These are phyloP conservation scores for Eutolmus rufibarbis DNA, from an alignment of 2,888 invertebrate species.

Conservation along the genomic window DNA sequence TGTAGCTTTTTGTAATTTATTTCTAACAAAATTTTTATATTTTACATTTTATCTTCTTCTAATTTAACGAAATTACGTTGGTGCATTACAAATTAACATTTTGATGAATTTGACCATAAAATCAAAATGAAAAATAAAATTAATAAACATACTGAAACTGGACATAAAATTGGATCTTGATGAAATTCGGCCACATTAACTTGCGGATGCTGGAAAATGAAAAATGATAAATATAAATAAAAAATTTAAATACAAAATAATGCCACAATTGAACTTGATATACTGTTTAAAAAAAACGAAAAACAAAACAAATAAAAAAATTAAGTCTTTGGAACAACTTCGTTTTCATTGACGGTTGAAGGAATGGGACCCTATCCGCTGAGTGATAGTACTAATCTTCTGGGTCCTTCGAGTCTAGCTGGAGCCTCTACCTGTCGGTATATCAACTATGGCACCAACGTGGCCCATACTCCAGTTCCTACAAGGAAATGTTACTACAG, in stretches of 20 bases:
- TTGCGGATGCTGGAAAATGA: background rate
- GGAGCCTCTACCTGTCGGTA: constrained; percentile 58
- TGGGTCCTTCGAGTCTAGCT: constrained; percentile 61
- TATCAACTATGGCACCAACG: constrained; percentile 63
- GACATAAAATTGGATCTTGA: background rate
- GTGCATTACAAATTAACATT: constrained; percentile 21
- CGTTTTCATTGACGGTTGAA: constrained; percentile 64
- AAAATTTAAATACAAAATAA: constrained; percentile 41
- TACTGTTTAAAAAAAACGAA: constrained; percentile 49
- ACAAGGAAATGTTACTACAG: constrained; percentile 60
- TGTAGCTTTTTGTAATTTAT: constrained; percentile 20
- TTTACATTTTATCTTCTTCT: constrained; percentile 9
- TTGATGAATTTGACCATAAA: constrained; percentile 43
- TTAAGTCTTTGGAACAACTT: constrained; percentile 63
- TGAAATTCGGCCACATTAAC: background rate
- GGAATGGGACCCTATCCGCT: constrained; percentile 64
- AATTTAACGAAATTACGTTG: constrained; percentile 16
- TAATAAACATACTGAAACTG: constrained; percentile 36
- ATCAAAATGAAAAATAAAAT: constrained; percentile 31
- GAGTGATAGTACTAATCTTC: constrained; percentile 61
- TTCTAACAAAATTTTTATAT: constrained; percentile 34
- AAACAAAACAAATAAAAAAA: constrained; percentile 50
- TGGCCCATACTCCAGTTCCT: constrained; percentile 60
- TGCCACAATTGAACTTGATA: constrained; percentile 47
- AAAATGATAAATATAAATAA: constrained; percentile 44